Conservation (phyloP, 2,113 vertebrate species). For the Brienomyrus brachyistius region DNA sequence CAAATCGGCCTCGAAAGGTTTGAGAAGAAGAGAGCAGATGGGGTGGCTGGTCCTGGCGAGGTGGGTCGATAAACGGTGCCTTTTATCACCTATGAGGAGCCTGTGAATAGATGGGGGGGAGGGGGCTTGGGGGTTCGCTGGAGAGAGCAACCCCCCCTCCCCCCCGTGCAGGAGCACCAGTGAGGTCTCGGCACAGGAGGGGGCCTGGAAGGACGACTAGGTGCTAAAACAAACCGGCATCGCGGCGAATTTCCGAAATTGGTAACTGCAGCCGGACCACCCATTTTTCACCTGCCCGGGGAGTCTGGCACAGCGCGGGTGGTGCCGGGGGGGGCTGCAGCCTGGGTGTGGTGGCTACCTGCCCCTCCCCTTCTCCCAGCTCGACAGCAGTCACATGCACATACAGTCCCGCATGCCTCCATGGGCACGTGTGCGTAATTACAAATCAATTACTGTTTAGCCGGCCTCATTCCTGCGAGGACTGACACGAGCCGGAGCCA, state of each 20-base stretch:
- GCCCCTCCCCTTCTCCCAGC: neutral
- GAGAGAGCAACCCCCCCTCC: no score
- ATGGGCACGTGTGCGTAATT: neutral
- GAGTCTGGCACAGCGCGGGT: neutral
- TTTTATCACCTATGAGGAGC: no score
- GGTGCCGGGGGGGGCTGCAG: neutral
- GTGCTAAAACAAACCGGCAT: neutral
- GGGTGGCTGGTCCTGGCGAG: constrained; percentile 12
- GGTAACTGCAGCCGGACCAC: neutral
- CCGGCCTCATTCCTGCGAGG: neutral
- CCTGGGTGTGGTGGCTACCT: neutral
- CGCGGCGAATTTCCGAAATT: neutral
- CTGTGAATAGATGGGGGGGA: no score
- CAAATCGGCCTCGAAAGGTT: constrained; percentile 16
- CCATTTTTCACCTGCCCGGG: neutral
- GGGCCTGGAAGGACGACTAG: neutral
- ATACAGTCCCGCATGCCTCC: neutral
- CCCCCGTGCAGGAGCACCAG: neutral
- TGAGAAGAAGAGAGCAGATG: constrained; percentile 21
- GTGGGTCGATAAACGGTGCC: constrained; percentile 35
- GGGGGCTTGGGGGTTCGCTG: no score
- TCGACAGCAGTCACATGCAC: neutral
- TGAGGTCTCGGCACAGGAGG: constrained; percentile 16
- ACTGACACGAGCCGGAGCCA: neutral
- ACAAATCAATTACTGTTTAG: constrained; percentile 3